phyloP scores from a whole-genome alignment of 2,797 vertebrate genomes.

The Balearica regulorum region DNA sequence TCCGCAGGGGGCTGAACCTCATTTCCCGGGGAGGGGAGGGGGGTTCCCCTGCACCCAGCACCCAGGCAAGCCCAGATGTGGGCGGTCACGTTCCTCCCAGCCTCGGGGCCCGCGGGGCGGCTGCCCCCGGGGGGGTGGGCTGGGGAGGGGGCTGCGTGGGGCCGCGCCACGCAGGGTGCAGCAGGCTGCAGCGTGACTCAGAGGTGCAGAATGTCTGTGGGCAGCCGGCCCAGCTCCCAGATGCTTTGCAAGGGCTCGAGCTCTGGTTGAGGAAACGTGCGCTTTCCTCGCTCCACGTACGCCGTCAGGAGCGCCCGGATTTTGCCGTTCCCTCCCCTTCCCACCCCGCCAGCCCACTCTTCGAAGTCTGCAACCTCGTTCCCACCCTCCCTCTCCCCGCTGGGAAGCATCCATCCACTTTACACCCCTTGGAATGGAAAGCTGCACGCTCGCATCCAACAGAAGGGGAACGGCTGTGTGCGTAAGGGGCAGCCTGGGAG shows the following conservation, averaged over 20 bases:
- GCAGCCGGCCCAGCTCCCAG: slow-evolving; percentile 63
- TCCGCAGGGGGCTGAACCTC: not conserved
- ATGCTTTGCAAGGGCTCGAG: not conserved
- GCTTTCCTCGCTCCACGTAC: not conserved
- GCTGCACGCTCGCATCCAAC: not conserved
- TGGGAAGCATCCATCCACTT: not conserved
- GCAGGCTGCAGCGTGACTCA: slow-evolving; percentile 43
- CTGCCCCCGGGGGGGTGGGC: not conserved
- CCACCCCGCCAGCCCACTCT: not conserved
- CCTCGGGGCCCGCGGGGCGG: fast-evolving
- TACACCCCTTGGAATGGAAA: not conserved
- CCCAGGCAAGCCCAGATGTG: not conserved
- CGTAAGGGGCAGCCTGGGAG: not conserved
- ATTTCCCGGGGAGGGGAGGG: fast-evolving
- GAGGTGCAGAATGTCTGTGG: slow-evolving; percentile 61
- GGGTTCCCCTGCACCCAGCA: not conserved
- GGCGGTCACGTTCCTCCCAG: fast-evolving
- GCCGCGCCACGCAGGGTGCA: not conserved
- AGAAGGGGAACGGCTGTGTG: not conserved
- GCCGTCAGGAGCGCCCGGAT: not conserved
- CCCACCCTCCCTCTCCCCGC: not conserved
- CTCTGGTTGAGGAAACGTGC: not conserved
- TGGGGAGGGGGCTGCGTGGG: not conserved
- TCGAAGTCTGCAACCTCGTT: not conserved
- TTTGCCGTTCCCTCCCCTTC: not conserved